Conservation (phyloP, 2,888 invertebrate genomes). For the Melanotus villosus region DNA sequence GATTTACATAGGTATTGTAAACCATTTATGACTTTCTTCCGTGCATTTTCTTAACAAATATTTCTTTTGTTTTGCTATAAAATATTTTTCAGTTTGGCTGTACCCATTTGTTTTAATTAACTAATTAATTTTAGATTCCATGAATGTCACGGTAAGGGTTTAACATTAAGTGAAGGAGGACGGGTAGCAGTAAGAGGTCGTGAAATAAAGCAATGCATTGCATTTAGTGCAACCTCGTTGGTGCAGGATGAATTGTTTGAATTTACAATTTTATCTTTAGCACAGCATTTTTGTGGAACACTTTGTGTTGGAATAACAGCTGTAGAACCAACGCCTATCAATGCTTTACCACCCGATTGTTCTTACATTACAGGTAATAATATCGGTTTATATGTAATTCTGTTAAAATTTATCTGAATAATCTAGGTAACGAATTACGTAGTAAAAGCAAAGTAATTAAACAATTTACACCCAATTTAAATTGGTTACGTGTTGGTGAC, state of each 20-base stretch:
- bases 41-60: too few species aligned
- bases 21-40: too few species aligned
- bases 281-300: constrained; percentile 79
- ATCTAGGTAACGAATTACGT: constrained; percentile 76
- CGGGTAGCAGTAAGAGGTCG: constrained; percentile 75
- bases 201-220: constrained; percentile 70
- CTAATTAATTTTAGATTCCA: constrained; percentile 68
- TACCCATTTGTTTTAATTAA: background rate
- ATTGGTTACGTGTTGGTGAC: constrained; percentile 87
- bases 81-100: background rate
- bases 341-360: constrained; percentile 79
- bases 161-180: constrained; percentile 78
- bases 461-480: constrained; percentile 80
- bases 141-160: constrained; percentile 79
- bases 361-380: constrained; percentile 76
- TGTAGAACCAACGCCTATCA: constrained; percentile 71
- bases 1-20: constrained; percentile 61
- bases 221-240: constrained; percentile 82
- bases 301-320: constrained; percentile 86
- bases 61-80: background rate
- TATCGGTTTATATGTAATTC: constrained; percentile 7
- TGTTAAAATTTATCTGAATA: background rate
- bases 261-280: constrained; percentile 77
- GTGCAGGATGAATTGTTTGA: constrained; percentile 86
- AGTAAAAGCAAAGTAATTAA: constrained; percentile 77